Conservation (phyloP, 2,113 vertebrate genomes). For the Otolemur garnettii region DNA sequence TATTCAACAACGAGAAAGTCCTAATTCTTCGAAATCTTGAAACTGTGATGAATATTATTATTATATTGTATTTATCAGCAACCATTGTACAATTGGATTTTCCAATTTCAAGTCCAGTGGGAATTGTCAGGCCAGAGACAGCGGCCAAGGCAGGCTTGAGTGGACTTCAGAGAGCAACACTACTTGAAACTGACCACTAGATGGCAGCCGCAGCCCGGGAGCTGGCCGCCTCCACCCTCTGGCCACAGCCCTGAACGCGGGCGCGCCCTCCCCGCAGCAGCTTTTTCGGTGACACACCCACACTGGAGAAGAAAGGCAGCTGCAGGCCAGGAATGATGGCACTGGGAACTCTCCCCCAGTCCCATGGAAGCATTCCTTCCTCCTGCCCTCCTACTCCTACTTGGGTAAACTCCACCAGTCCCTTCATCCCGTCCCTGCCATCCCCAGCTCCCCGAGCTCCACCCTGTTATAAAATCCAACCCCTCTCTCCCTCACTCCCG, state of each 20-base stretch:
- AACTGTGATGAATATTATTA: neutral
- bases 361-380: neutral
- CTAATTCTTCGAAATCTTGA: neutral
- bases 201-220: slow-evolving; percentile 66
- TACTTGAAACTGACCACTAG: neutral
- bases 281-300: neutral
- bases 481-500: too few relatives aligned
- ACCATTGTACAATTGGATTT: neutral
- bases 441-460: too few relatives aligned
- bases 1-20: neutral
- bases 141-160: neutral
- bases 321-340: neutral
- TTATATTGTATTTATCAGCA: neutral
- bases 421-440: neutral
- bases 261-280: neutral
- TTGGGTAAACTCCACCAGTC: neutral
- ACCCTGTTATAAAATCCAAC: neutral
- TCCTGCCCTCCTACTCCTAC: neutral
- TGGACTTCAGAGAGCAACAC: neutral
- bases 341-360: neutral
- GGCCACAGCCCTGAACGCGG: neutral
- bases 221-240: neutral
- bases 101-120: neutral
- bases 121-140: neutral
- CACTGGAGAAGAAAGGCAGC: too few relatives aligned